phyloP scores from a whole-genome alignment of 1,140 invertebrate genomes.

The Piezodorus guildinii region DNA sequence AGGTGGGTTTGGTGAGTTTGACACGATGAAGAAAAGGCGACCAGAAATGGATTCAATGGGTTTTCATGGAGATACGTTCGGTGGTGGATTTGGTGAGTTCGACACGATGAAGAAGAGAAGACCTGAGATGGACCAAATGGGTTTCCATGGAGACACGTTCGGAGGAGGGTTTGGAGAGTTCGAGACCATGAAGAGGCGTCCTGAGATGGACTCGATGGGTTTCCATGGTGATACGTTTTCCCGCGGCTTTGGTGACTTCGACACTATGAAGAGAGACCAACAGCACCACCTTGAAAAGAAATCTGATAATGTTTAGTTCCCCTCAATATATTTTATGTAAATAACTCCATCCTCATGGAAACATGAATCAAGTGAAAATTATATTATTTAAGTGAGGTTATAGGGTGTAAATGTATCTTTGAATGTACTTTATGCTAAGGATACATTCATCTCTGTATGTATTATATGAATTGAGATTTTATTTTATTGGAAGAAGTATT shows the following conservation, averaged over 20 bases:
- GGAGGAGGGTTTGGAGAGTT: slow-evolving; percentile 32
- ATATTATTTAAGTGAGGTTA: slow-evolving; percentile 8
- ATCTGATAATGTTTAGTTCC: slow-evolving; percentile 6
- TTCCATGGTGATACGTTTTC: slow-evolving; percentile 34
- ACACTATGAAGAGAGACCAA: slow-evolving; percentile 33
- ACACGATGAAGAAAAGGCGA: slow-evolving; percentile 35
- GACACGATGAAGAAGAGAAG: slow-evolving; percentile 35
- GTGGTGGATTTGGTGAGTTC: slow-evolving; percentile 38
- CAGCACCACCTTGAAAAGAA: slow-evolving; percentile 18
- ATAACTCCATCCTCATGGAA: slow-evolving; percentile 13
- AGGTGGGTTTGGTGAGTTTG: slow-evolving; percentile 39
- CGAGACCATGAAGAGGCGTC: slow-evolving; percentile 29
- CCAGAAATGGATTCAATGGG: slow-evolving; percentile 38
- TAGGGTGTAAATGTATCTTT: slow-evolving; percentile 1
- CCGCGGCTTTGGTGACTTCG: slow-evolving; percentile 31
- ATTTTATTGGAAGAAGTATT: neutral
- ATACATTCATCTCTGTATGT: slow-evolving; percentile 10
- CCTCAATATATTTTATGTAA: slow-evolving; percentile 4
- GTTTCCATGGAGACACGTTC: slow-evolving; percentile 33
- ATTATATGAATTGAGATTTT: slow-evolving; percentile 3
- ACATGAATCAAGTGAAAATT: slow-evolving; percentile 5
- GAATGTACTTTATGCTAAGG: neutral
- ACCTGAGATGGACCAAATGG: slow-evolving; percentile 24
- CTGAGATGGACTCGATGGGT: slow-evolving; percentile 29
- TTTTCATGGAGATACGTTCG: slow-evolving; percentile 38